Evolutionary conservation across 2,888 invertebrate genomes (phyloP), one percentile per base, ranked within the genome.

Genomic region (Cerastoderma edule): DNA sequence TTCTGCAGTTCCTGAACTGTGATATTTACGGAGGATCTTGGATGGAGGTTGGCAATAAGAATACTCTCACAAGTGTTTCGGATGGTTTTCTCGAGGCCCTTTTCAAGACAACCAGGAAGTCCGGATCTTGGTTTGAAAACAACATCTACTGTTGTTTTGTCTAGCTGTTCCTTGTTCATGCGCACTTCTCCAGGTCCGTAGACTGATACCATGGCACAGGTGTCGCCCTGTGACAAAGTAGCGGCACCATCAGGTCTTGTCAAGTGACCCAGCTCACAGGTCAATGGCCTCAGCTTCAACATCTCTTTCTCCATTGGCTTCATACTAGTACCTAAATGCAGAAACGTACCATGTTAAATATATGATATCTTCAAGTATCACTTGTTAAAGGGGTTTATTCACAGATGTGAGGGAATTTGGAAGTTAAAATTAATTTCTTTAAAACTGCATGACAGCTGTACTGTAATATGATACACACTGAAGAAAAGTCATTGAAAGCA

Each of bases 1-100:
- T 97, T 95, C 90, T 98, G 96, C 89, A 98, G 93, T 93, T 98
- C 98, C 92, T 98, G 98, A 68, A 98, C 92, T 68, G 96, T 95
- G 50, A 98, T 93, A 0, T 95, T 94, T 85, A 98, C 95, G 32
- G 95, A 95, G 0, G 97, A 95, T 64, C 97, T 94, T 4, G 98
- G 98, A 93, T 97, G 96, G 46, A 96, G 89, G 27, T 95, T 93
- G 0, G 95, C 94, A 1, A 96, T 89, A 44, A 98, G 92, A 0
- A 96, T 95, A 16, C 95, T 94, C 91, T 97, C 96, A 92, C 96
- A 96, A 0, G 96, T 95, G 89, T 96, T 96, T 84, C 94, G 94
- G 68, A 98, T 95, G 6, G 96, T 94, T 83, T 95, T 94, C 93
- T 98, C 97, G 75, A 95, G 95, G 69, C 95, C 94, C 88, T 96